Percentiles rank a stretch among this genome's conserved stretches.
phyloP scores from a whole-genome alignment of 2,888 invertebrate genomes.

The Oligia strigilis region DNA sequence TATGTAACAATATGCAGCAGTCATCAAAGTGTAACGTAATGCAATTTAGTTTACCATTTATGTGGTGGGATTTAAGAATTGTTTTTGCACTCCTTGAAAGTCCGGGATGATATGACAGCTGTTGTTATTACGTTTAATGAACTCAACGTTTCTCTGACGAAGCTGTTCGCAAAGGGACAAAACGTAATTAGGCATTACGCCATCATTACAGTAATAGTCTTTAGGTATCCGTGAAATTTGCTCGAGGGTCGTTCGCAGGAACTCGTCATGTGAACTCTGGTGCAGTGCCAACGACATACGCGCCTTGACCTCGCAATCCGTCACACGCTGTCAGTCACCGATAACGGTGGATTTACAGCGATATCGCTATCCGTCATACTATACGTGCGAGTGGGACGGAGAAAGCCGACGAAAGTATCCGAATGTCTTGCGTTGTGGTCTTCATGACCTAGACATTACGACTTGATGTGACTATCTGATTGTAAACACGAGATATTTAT shows the following conservation, averaged over 20 bases:
- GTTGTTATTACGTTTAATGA: conserved; percentile 5
- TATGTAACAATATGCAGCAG: conserved; percentile 18
- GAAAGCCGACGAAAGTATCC: conserved; percentile 65
- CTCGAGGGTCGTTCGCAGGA: conserved; percentile 60
- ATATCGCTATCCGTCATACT: conserved; percentile 58
- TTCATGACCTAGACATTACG: conserved; percentile 61
- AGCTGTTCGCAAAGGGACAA: background rate
- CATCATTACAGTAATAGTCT: conserved; percentile 9
- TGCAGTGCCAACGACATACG: conserved; percentile 85
- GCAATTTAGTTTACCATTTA: conserved; percentile 10
- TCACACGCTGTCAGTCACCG: conserved; percentile 72
- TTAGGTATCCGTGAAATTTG: conserved; percentile 60
- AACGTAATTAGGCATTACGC: conserved; percentile 22
- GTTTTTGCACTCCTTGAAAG: background rate
- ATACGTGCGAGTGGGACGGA: conserved; percentile 59
- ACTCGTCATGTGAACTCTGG: conserved; percentile 76
- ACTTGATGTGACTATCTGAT: conserved; percentile 57
- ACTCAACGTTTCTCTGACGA: conserved; percentile 2
- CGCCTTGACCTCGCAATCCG: conserved; percentile 84
- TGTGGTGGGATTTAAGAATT: conserved; percentile 2
- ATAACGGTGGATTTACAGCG: conserved; percentile 72
- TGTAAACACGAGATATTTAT: conserved; percentile 58
- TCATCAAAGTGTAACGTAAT: conserved; percentile 10
- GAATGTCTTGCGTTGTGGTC: conserved; percentile 55
- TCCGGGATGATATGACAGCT: background rate